These are phyloP conservation scores for Holcopasites calliopsidis DNA, from an alignment of 1,140 invertebrate genomes.

Conservation along the genomic window DNA sequence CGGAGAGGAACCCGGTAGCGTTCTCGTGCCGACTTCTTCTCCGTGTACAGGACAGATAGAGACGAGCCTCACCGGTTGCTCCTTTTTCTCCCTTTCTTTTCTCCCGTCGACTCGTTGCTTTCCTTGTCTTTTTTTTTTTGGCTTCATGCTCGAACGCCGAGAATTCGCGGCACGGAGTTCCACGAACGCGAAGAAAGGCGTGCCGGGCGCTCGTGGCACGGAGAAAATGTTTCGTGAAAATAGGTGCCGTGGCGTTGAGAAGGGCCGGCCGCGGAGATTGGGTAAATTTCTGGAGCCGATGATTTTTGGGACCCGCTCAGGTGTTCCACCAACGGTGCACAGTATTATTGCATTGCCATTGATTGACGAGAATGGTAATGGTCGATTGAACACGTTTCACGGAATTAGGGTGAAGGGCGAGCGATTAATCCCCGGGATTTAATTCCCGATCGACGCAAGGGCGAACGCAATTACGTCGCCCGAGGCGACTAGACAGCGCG, in stretches of 20 bases:
- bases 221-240: conserved; percentile 30
- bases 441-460: conserved; percentile 32
- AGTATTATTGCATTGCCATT: no score
- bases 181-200: conserved; percentile 29
- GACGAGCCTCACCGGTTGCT: neutral
- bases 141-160: conserved; percentile 11
- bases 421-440: conserved; percentile 4
- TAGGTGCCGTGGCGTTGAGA: conserved; percentile 10
- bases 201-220: conserved; percentile 8
- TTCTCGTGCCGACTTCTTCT: conserved; percentile 26
- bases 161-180: conserved; percentile 33
- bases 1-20: conserved; percentile 38
- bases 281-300: neutral
- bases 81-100: neutral
- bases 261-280: neutral
- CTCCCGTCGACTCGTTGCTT: no score
- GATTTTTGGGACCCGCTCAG: no score
- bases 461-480: conserved; percentile 32
- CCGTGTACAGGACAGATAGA: conserved; percentile 11
- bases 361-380: no score
- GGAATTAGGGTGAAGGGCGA: no score
- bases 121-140: neutral
- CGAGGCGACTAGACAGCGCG: conserved; percentile 11
- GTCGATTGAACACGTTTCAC: no score
- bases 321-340: no score